Evolutionary conservation across 2,113 vertebrate genomes (phyloP).

Genomic region (Halichoerus grypus): DNA sequence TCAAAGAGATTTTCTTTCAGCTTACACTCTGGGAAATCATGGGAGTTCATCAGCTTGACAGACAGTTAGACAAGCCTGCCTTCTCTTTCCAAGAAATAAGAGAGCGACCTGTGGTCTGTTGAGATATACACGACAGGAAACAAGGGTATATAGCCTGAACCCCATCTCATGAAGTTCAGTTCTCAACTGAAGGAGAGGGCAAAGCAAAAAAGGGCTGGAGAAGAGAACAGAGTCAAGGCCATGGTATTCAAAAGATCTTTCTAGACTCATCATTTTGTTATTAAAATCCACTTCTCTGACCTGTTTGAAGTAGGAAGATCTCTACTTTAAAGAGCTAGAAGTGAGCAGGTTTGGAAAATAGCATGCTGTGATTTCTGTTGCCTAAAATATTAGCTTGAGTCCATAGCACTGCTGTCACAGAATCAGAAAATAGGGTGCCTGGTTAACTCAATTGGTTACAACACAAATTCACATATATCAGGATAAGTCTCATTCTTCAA

Average conservation of each 20-base stretch:
- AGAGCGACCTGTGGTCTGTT: conserved; percentile 43
- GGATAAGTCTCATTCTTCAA: neutral
- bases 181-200: neutral
- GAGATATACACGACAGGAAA: neutral
- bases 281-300: neutral
- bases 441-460: neutral
- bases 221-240: neutral
- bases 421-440: neutral
- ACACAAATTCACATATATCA: neutral
- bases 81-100: conserved; percentile 83
- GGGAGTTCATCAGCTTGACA: conserved; percentile 78
- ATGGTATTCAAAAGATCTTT: neutral
- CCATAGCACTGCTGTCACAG: conserved; percentile 1
- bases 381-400: neutral
- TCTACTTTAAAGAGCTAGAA: neutral
- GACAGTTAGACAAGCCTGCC: conserved; percentile 54
- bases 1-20: conserved; percentile 81
- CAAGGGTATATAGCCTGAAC: neutral
- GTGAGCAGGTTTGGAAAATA: neutral
- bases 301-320: neutral
- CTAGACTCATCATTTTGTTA: neutral
- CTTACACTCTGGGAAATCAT: conserved; percentile 58
- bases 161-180: fast-evolving
- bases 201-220: neutral
- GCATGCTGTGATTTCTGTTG: neutral